Evolutionary conservation across 1,140 invertebrate species (phyloP).

Genomic region (Probaryconus sp.): DNA sequence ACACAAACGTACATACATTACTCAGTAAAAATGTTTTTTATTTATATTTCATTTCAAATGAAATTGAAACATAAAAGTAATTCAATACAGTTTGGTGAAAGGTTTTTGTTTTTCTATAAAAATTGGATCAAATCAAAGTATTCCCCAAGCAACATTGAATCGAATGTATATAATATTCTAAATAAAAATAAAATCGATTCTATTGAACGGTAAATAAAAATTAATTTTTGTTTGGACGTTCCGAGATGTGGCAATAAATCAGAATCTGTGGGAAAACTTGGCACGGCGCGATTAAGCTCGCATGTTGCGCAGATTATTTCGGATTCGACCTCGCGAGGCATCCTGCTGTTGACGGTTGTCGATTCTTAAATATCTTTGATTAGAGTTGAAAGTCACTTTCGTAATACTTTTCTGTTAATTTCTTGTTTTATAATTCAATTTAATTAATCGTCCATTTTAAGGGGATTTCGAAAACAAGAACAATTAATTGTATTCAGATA

Average conservation of each 20-base stretch:
- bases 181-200: constrained; percentile 20
- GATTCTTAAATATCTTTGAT: constrained; percentile 35
- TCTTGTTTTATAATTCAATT: too few species aligned
- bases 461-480: too few species aligned
- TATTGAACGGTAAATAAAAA: constrained; percentile 10
- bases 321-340: constrained; percentile 48
- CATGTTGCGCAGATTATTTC: constrained; percentile 50
- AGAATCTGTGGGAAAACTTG: constrained; percentile 30
- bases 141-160: too few species aligned
- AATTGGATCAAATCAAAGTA: too few species aligned
- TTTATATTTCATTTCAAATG: too few species aligned
- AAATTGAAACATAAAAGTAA: too few species aligned
- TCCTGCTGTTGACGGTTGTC: constrained; percentile 30
- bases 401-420: background rate
- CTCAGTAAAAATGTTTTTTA: too few species aligned
- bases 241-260: constrained; percentile 32
- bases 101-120: too few species aligned
- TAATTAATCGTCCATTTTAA: too few species aligned
- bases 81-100: too few species aligned
- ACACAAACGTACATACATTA: too few species aligned
- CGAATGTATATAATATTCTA: constrained; percentile 4
- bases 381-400: constrained; percentile 37
- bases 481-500: too few species aligned
- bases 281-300: constrained; percentile 46
- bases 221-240: constrained; percentile 14